A percentile compares a stretch with the other conserved stretches of the same genome.
phyloP scores from a whole-genome alignment of 92 coral and sea anemone species.

The Parazoanthus darwini region DNA sequence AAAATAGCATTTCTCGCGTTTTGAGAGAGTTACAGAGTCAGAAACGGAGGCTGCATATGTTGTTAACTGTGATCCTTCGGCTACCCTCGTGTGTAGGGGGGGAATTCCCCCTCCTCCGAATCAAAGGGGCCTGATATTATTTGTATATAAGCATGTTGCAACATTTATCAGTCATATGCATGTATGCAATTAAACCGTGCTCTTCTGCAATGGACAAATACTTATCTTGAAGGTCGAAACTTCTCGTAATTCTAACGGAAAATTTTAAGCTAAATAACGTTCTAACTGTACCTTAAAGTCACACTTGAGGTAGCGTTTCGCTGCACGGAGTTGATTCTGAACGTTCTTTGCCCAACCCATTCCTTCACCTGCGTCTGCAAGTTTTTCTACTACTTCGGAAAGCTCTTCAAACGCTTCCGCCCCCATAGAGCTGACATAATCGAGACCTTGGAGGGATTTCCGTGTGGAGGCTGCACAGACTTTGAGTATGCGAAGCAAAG shows the following conservation, averaged over 20 bases:
- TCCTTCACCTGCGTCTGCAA: slow-evolving; percentile 50
- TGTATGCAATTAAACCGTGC: slow-evolving; percentile 33
- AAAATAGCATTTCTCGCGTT: slow-evolving; percentile 25
- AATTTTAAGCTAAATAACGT: slow-evolving; percentile 33
- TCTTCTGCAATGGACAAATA: slow-evolving; percentile 31
- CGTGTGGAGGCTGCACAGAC: slow-evolving; percentile 53
- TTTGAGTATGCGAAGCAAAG: slow-evolving; percentile 47
- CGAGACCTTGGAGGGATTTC: slow-evolving; percentile 57
- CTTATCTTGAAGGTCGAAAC: slow-evolving; percentile 16
- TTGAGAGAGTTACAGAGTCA: slow-evolving; percentile 33
- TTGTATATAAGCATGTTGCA: slow-evolving; percentile 37
- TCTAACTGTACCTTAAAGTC: slow-evolving; percentile 50
- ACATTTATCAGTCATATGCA: slow-evolving; percentile 30
- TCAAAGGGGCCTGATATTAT: slow-evolving; percentile 28
- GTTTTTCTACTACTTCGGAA: slow-evolving; percentile 44
- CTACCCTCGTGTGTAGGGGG: slow-evolving; percentile 27
- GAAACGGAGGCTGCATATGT: slow-evolving; percentile 22
- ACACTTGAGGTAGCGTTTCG: slow-evolving; percentile 54
- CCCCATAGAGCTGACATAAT: slow-evolving; percentile 55
- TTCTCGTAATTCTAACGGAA: slow-evolving; percentile 14
- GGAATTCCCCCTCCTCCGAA: slow-evolving; percentile 7
- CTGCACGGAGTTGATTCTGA: slow-evolving; percentile 55
- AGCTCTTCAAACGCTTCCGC: slow-evolving; percentile 57
- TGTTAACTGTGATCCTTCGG: slow-evolving; percentile 29
- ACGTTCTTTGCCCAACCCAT: slow-evolving; percentile 57